Evolutionary conservation across 2,888 invertebrate species (phyloP), one percentile per base, ranked within the genome.

Genomic region (Rutpela maculata): DNA sequence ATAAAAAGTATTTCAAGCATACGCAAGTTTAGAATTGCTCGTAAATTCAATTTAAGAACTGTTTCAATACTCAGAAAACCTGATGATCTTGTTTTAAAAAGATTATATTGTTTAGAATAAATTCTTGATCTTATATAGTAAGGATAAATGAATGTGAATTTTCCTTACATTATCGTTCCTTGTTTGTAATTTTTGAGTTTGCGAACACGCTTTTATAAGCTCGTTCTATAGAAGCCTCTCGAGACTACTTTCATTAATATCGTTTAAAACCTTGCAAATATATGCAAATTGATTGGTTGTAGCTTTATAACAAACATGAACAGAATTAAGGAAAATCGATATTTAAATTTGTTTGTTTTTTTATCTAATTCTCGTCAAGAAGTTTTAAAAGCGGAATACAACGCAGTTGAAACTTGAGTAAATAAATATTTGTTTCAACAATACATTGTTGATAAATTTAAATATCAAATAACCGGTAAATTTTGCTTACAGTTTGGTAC

Each of bases 221-320:
- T 50, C 6, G n/a, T 50, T 50, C 5, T 50, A 0, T 6, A n/a
- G n/a, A n/a, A 50, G n/a, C 3, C 50, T 50, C 50, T n/a, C n/a
- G 50, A 50, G 50, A 50, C 50, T 6, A 12, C 50, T n/a, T 50
- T 50, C 50, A 50, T 50, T 50, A 50, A 50, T 50, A 50, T 50
- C 50, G 50, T 50, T 50, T 50, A 50, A 50, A 50, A 50, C 50
- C 50, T n/a, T n/a, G 50, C n/a, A 50, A 50, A 50, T n/a, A n/a
- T 50, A 50, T 50, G 50, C 50, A 50, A 50, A 50, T 50, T 50
- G 50, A 50, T 50, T 50, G 50, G 50, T 50, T 50, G 50, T 50
- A 50, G 50, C 50, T 50, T 50, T 50, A 50, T 50, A 50, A 50
- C n/a, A 50, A 50, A 50, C 50, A 50, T 50, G 50, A n/a, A 50